phyloP scores from a whole-genome alignment of 2,888 invertebrate species.

The Ceraclea dissimilis region DNA sequence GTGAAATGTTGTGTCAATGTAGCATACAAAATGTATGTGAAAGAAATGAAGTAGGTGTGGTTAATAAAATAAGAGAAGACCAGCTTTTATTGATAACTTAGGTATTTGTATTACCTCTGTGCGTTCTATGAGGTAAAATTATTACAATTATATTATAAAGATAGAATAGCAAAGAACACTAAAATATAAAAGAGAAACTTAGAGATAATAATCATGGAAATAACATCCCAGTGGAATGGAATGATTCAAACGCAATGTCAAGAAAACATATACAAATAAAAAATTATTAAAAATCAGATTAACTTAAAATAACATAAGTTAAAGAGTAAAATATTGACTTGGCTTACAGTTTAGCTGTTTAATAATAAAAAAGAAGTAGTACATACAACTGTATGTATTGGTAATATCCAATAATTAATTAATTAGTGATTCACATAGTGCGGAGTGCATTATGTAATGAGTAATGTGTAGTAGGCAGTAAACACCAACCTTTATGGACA shows the following conservation, averaged over 20 bases:
- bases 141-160: not conserved
- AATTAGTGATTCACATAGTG: too few relatives aligned
- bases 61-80: too few relatives aligned
- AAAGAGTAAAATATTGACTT: constrained; percentile 1
- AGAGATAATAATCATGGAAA: not conserved
- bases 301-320: not conserved
- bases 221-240: not conserved
- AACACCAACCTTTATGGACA: too few relatives aligned
- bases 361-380: too few relatives aligned
- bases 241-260: not conserved
- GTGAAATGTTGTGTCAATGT: too few relatives aligned
- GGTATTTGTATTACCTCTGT: not conserved
- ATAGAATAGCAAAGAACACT: not conserved
- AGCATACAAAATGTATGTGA: too few relatives aligned
- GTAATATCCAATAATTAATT: too few relatives aligned
- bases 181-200: constrained; percentile 1
- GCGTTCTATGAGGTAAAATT: constrained; percentile 7
- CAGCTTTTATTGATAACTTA: too few relatives aligned
- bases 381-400: too few relatives aligned
- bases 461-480: too few relatives aligned
- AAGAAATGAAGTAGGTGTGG: too few relatives aligned
- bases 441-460: too few relatives aligned
- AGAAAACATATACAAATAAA: not conserved
- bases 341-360: not conserved
- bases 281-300: not conserved